Conservation (phyloP, 2,113 vertebrate species). For the Polypterus senegalus region DNA sequence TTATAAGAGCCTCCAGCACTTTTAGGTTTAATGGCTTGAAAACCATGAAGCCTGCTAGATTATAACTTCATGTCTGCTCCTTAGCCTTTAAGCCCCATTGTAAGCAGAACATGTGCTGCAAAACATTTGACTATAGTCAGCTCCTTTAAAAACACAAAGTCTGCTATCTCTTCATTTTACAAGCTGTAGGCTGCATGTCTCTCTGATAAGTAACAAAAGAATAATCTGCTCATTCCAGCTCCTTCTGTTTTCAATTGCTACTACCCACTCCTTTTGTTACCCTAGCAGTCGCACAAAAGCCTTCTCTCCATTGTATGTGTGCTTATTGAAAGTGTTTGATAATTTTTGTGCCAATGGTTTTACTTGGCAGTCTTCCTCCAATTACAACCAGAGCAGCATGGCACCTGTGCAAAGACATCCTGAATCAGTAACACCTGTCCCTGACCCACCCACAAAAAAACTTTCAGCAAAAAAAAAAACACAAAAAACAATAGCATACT, state of each 20-base stretch:
- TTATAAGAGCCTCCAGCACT: too few species aligned
- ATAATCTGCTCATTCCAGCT: not conserved
- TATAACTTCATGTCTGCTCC: too few species aligned
- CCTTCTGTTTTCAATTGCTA: not conserved
- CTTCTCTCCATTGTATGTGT: conserved; percentile 13
- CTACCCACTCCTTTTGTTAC: conserved; percentile 9
- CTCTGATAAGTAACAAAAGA: not conserved
- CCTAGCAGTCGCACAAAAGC: conserved; percentile 7
- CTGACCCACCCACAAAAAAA: not conserved
- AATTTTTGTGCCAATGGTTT: conserved; percentile 19
- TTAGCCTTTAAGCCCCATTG: too few species aligned
- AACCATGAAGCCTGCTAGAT: too few species aligned
- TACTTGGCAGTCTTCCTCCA: conserved; percentile 20
- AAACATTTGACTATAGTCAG: too few species aligned
- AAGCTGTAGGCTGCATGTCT: too few species aligned
- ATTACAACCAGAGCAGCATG: conserved; percentile 22
- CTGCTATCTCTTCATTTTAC: too few species aligned
- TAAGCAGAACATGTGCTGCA: too few species aligned
- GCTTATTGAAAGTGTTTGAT: conserved; percentile 15
- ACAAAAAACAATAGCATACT: too few species aligned
- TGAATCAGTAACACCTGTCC: conserved; percentile 22
- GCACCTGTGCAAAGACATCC: conserved; percentile 23
- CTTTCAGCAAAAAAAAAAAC: too few species aligned
- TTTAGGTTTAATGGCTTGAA: too few species aligned
- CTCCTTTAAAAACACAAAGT: too few species aligned